phyloP scores from a whole-genome alignment of 1,140 invertebrate species.

The Ladona fulva region DNA sequence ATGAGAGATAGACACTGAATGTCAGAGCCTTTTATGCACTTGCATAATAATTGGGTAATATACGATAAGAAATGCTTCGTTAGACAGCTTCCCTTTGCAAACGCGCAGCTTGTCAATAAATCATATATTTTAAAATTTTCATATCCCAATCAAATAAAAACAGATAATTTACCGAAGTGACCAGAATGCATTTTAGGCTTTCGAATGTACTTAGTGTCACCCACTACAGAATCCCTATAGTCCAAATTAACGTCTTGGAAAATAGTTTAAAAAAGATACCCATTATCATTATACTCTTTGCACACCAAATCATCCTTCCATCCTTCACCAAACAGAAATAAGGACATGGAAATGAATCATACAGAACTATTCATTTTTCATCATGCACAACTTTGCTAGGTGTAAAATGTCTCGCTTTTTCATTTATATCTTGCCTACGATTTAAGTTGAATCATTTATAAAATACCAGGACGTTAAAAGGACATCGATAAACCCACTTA shows the following conservation, averaged over 20 bases:
- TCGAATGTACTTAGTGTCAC: slow-evolving; percentile 5
- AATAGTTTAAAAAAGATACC: slow-evolving; percentile 10
- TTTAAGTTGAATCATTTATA: slow-evolving; percentile 5
- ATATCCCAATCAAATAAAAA: not conserved
- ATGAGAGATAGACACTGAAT: not conserved
- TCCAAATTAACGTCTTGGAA: slow-evolving; percentile 3
- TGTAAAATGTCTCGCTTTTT: not conserved
- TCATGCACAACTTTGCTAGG: not conserved
- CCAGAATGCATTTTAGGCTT: not conserved
- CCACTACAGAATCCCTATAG: not conserved
- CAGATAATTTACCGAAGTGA: not conserved
- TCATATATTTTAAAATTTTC: not conserved
- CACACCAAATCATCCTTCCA: not conserved
- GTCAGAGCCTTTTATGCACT: slow-evolving; percentile 2
- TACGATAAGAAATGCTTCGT: not conserved
- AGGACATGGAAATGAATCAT: not conserved
- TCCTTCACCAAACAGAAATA: not conserved
- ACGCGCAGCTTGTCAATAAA: not conserved
- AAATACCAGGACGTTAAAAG: not conserved
- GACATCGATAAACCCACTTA: not conserved
- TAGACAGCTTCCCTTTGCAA: not conserved
- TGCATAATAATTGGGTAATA: not conserved
- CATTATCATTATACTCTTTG: slow-evolving; percentile 10
- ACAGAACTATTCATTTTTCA: slow-evolving; percentile 3
- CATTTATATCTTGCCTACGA: not conserved